A percentile compares a stretch with the other conserved stretches of the same genome.
phyloP scores from a whole-genome alignment of 2,797 vertebrate genomes.

The Coluber constrictor region DNA sequence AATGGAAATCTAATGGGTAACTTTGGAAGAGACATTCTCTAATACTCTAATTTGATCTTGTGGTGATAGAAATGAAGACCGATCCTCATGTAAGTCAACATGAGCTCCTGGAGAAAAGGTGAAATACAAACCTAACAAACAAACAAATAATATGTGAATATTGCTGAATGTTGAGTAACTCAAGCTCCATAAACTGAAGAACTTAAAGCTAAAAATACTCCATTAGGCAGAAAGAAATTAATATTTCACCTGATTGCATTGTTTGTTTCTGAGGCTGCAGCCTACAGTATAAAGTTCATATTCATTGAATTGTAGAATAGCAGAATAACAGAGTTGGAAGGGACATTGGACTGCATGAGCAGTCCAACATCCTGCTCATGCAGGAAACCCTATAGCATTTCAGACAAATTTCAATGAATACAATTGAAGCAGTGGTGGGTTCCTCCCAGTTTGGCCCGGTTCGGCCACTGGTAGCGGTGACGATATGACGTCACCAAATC shows the following conservation, averaged over 20 bases:
- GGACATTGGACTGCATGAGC: too few relatives aligned
- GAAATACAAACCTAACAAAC: background rate
- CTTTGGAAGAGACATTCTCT: background rate
- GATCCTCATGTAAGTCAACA: background rate
- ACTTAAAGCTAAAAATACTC: background rate
- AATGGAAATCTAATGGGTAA: background rate
- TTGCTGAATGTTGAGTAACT: background rate
- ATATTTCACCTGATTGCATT: background rate
- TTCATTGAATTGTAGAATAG: background rate
- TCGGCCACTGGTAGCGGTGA: too few relatives aligned
- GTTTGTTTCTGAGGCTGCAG: background rate
- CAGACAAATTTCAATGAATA: background rate
- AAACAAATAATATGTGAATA: background rate
- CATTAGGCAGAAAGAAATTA: background rate
- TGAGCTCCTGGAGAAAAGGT: background rate
- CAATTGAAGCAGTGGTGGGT: background rate
- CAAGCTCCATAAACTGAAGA: background rate
- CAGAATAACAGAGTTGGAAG: background rate
- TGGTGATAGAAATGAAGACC: background rate
- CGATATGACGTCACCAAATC: too few relatives aligned
- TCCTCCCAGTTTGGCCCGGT: too few relatives aligned
- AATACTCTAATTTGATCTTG: background rate
- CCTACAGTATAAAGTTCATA: background rate
- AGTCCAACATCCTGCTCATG: background rate
- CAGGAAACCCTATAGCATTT: background rate